A percentile compares a stretch with the other conserved stretches of the same genome.
These are phyloP conservation scores for Eupithecia tripunctaria DNA, from an alignment of 2,888 invertebrate genomes.

Conservation along the genomic window DNA sequence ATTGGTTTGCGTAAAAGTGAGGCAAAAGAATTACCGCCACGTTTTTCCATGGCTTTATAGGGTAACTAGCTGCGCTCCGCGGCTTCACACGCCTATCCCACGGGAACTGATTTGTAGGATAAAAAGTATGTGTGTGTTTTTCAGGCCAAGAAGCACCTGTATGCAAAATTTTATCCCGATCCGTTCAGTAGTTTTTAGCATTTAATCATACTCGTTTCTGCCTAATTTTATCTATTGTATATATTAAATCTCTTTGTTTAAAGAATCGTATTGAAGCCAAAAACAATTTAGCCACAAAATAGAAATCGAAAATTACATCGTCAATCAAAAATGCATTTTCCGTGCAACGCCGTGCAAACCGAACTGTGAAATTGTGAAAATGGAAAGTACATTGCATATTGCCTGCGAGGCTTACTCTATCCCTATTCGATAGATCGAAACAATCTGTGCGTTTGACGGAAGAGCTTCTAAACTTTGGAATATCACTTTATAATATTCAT, in stretches of 20 bases:
- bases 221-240: too few relatives aligned
- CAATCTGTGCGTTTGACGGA: neutral
- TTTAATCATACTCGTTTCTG: too few relatives aligned
- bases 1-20: neutral
- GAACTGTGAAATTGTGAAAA: constrained; percentile 1
- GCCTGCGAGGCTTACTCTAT: neutral
- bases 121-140: too few relatives aligned
- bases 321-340: neutral
- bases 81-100: too few relatives aligned
- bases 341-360: neutral
- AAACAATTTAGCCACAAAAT: neutral
- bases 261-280: neutral
- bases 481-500: too few relatives aligned
- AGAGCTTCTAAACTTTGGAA: neutral
- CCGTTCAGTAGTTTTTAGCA: too few relatives aligned
- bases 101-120: too few relatives aligned
- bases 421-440: neutral
- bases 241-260: neutral
- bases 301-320: neutral
- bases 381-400: neutral
- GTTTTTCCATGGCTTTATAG: too few relatives aligned
- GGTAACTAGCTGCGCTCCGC: too few relatives aligned
- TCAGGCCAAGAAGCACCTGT: too few relatives aligned
- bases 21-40: neutral
- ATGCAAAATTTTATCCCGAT: too few relatives aligned